These are phyloP conservation scores for Heliconius melpomene DNA, from an alignment of 1,140 invertebrate genomes.

Conservation along the genomic window DNA sequence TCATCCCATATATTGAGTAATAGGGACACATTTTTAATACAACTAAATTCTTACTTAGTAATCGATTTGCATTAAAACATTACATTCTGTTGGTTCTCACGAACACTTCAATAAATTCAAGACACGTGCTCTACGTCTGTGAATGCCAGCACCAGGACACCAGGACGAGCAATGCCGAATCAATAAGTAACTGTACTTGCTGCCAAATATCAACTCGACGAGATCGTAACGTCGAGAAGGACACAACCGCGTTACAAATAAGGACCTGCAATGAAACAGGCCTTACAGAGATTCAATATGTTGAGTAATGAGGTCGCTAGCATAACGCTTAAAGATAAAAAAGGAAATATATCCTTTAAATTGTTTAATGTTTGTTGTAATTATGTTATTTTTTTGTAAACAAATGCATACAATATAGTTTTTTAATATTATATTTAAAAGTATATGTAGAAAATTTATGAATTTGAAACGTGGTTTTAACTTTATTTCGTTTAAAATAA, in stretches of 20 bases:
- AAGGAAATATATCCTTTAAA: not conserved
- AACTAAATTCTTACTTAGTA: constrained; percentile 13
- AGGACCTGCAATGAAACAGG: constrained; percentile 38
- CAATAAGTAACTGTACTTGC: constrained; percentile 68
- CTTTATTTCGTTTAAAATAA: no score
- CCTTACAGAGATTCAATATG: constrained; percentile 26
- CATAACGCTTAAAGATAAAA: not conserved
- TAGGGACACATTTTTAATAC: no score
- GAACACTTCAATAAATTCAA: constrained; percentile 55
- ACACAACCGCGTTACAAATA: constrained; percentile 46
- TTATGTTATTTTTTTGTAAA: not conserved
- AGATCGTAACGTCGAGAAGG: constrained; percentile 49
- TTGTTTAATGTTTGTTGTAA: not conserved
- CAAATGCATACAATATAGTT: no score
- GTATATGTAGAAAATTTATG: no score
- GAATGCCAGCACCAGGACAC: constrained; percentile 45
- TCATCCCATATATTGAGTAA: no score
- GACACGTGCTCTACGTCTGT: constrained; percentile 52
- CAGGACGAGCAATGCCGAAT: constrained; percentile 66
- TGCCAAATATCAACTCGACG: constrained; percentile 54
- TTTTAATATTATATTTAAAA: no score
- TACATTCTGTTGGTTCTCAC: constrained; percentile 62
- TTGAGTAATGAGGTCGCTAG: constrained; percentile 24
- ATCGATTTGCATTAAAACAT: constrained; percentile 42
- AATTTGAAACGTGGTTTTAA: no score